Evolutionary conservation across 1,140 invertebrate genomes (phyloP), one percentile per base, ranked within the genome.

Genomic region (Drosophila ohnishii): DNA sequence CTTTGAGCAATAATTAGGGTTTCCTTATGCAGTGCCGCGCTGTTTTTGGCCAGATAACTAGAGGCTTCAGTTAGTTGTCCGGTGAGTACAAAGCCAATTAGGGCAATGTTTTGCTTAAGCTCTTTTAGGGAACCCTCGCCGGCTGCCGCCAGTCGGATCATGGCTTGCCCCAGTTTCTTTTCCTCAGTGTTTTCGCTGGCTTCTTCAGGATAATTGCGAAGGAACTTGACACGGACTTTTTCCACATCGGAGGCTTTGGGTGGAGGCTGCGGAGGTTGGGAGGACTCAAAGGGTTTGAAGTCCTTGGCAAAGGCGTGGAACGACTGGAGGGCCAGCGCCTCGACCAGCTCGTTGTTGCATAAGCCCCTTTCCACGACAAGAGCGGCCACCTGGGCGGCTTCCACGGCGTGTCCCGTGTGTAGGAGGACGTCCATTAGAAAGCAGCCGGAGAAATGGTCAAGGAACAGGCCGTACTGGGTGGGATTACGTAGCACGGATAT

Each of bases 391-490:
- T 86, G 71, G 2, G 84, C 83, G 2, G 97, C 97, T 71, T 94
- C 94, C 80, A 92, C 90, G 90, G 92, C 95, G 87, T 97, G 93
- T 55, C 95, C 91, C 5, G 93, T 92, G 81, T 95, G 94, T 19
- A 98, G 91, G 75, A 97, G 95, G 35, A 93, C 92, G 82, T 98
- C 95, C 92, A 99, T 94, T n/a, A 98, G 91, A 14, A 98, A 92
- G 92, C 97, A 97, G 44, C 94, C 95, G 42, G 94, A 92, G 79
- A 95, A 95, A 60, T 95, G 91, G 92, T 99, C 97, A 14, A 97
- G 93, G 89, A 99, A 98, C 34, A 99, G 92, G 2, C 98, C 98
- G 92, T 96, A 99, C 83, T 96, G 96, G 11, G 97, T 91, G 51
- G 97, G 94, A 89, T 98, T 95, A 78, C 96, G 94, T 14, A 99